phyloP scores from a whole-genome alignment of 2,113 vertebrate species.

The Aptenodytes patagonicus region DNA sequence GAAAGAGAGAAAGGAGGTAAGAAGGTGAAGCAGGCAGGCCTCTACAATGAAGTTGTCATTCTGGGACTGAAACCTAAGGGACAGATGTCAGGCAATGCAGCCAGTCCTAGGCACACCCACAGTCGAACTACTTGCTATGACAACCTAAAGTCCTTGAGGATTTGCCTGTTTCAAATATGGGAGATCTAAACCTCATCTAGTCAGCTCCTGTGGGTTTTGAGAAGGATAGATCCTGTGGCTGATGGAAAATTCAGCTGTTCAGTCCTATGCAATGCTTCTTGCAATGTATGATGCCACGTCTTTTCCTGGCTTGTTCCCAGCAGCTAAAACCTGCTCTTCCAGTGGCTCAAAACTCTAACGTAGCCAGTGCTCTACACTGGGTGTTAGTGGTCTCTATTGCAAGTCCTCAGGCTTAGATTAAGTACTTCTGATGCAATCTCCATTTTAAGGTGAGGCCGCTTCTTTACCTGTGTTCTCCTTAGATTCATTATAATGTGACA shows the following conservation, averaged over 20 bases:
- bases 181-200: not conserved
- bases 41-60: not conserved
- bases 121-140: not conserved
- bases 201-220: not conserved
- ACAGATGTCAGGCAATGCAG: not conserved
- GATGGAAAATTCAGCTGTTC: not conserved
- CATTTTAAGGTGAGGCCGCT: not conserved
- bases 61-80: not conserved
- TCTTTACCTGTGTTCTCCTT: not conserved
- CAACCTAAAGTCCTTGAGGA: not conserved
- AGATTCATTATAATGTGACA: not conserved
- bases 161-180: not conserved
- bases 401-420: not conserved
- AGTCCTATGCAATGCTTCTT: not conserved
- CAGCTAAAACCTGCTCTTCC: not conserved
- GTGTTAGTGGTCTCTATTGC: not conserved
- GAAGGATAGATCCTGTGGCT: not conserved
- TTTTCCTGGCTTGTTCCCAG: not conserved
- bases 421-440: not conserved
- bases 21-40: not conserved
- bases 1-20: not conserved
- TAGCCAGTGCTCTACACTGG: not conserved
- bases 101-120: not conserved
- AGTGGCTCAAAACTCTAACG: not conserved
- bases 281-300: rapidly evolving